phyloP scores from a whole-genome alignment of 2,797 vertebrate genomes.

The Accipiter minullus region DNA sequence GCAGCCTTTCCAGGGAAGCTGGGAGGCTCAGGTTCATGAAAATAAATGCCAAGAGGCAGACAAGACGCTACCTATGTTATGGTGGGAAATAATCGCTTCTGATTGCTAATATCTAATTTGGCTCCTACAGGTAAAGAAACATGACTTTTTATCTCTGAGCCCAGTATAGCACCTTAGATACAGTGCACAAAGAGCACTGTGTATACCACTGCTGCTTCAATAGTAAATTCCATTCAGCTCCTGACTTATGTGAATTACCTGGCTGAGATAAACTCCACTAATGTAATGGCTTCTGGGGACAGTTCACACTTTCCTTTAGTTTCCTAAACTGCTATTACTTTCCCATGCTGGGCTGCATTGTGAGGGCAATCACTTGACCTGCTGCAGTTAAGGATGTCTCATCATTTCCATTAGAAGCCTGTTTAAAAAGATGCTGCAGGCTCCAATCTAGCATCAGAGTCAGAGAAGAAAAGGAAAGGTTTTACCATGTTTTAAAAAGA shows the following conservation, averaged over 20 bases:
- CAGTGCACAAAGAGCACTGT: neutral
- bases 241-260: constrained; percentile 28
- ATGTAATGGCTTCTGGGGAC: constrained; percentile 42
- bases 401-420: constrained; percentile 8
- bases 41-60: neutral
- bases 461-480: neutral
- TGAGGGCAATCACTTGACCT: constrained; percentile 18
- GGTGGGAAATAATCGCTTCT: neutral
- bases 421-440: neutral
- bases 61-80: neutral
- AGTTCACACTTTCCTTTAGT: constrained; percentile 46
- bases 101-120: constrained; percentile 40
- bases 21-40: neutral
- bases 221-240: constrained; percentile 29
- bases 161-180: constrained; percentile 20
- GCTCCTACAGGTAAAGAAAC: constrained; percentile 21
- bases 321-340: constrained; percentile 5
- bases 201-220: neutral
- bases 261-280: constrained; percentile 53
- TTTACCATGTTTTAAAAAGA: neutral
- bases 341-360: neutral
- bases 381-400: neutral
- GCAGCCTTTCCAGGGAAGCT: neutral
- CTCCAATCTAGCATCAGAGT: neutral
- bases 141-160: constrained; percentile 28